Evolutionary conservation across 2,797 vertebrate species (phyloP).

Genomic region (Coregonus suidteri): DNA sequence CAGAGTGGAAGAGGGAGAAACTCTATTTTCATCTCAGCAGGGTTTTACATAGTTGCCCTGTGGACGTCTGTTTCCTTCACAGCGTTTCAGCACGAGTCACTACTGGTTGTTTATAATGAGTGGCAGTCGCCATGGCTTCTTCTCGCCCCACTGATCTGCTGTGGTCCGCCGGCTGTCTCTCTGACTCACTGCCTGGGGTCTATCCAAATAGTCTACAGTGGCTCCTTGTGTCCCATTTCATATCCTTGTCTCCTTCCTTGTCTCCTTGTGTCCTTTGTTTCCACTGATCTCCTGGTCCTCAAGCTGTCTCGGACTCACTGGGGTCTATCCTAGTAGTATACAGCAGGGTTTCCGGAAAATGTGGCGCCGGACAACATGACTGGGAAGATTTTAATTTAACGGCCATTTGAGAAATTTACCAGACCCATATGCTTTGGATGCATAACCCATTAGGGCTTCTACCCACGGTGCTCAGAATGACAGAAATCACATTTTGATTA

Average conservation of each 20-base stretch:
- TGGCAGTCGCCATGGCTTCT: neutral
- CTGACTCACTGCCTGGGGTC: neutral
- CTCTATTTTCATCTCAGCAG: neutral
- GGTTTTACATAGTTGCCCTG: neutral
- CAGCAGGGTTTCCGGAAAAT: no score
- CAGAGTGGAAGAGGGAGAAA: neutral
- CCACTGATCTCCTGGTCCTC: no score
- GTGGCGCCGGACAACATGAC: no score
- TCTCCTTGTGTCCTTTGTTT: neutral
- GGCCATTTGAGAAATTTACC: no score
- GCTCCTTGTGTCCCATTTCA: neutral
- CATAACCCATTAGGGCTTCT: no score
- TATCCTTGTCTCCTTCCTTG: neutral
- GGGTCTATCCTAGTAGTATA: neutral
- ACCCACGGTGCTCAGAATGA: no score
- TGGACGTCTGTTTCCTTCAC: neutral
- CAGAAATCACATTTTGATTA: no score
- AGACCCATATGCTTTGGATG: no score
- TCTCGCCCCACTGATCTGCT: neutral
- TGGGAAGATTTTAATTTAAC: no score
- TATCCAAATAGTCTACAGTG: neutral
- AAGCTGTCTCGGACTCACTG: neutral
- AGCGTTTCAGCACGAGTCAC: neutral
- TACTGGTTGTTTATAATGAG: conserved; percentile 4
- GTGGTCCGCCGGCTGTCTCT: conserved; percentile 5